Conservation (phyloP, 2,797 vertebrate species). For the Borostomias antarcticus region DNA sequence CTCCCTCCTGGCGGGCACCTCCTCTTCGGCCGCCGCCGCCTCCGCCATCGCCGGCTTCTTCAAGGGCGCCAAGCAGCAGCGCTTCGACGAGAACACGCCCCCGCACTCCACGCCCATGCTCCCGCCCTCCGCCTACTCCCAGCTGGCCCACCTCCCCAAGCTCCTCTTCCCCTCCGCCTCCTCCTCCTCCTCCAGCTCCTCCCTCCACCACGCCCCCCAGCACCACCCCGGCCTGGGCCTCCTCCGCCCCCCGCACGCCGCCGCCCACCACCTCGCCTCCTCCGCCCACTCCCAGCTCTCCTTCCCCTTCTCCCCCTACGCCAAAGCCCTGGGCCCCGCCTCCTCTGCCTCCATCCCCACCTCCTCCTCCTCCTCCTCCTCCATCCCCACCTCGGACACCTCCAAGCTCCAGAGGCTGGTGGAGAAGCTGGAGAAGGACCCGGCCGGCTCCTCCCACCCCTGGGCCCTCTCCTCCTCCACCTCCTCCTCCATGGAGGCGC, state of each 20-base stretch:
- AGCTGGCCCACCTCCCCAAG: constrained; percentile 77
- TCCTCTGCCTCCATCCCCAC: constrained; percentile 62
- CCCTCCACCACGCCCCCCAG: constrained; percentile 70
- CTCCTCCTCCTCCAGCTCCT: constrained; percentile 58
- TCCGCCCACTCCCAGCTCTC: constrained; percentile 71
- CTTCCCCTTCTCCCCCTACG: constrained; percentile 74
- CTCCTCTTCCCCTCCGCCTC: constrained; percentile 77
- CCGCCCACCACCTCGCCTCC: constrained; percentile 66
- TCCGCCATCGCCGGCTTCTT: constrained; percentile 72
- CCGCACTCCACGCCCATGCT: constrained; percentile 72
- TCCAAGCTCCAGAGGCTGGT: constrained; percentile 90
- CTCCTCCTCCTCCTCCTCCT: constrained; percentile 58
- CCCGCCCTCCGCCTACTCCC: constrained; percentile 76
- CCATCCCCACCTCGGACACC: constrained; percentile 84
- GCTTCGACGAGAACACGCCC: constrained; percentile 81
- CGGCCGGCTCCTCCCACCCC: constrained; percentile 53
- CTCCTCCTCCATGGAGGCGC: constrained; percentile 61
- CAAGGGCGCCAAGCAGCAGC: constrained; percentile 74
- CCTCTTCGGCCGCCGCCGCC: constrained; percentile 72
- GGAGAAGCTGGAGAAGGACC: constrained; percentile 87
- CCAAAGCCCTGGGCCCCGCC: constrained; percentile 62
- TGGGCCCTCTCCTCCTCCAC: constrained; percentile 64
- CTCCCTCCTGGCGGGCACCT: constrained; percentile 68
- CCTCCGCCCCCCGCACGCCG: constrained; percentile 64
- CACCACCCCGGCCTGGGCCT: constrained; percentile 70